These are phyloP conservation scores for Coboldia fuscipes DNA, from an alignment of 1,140 invertebrate species.

Conservation along the genomic window DNA sequence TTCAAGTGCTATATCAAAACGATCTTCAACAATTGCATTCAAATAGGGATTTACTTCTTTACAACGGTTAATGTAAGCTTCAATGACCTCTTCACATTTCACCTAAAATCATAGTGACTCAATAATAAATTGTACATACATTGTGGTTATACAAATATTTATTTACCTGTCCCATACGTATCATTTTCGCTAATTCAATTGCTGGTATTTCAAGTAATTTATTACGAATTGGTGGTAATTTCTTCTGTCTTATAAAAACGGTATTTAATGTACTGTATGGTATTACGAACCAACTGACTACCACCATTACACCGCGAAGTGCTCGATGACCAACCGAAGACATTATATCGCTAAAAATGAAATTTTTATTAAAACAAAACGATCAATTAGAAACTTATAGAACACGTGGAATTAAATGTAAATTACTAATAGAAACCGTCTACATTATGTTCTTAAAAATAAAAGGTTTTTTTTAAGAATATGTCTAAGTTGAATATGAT, in stretches of 20 bases:
- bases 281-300: constrained; percentile 22
- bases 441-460: too few species aligned
- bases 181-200: constrained; percentile 31
- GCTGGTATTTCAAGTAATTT: constrained; percentile 33
- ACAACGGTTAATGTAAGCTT: constrained; percentile 38
- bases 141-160: constrained; percentile 6
- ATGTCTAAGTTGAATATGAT: too few species aligned
- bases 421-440: too few species aligned
- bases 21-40: constrained; percentile 42
- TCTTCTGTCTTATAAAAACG: constrained; percentile 35
- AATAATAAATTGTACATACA: neutral
- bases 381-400: too few species aligned
- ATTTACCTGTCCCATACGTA: constrained; percentile 34
- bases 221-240: constrained; percentile 31
- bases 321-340: too few species aligned
- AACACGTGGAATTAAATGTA: too few species aligned
- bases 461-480: too few species aligned
- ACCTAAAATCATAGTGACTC: constrained; percentile 18
- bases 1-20: constrained; percentile 35
- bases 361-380: too few species aligned
- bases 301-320: constrained; percentile 21
- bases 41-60: constrained; percentile 40
- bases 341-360: too few species aligned
- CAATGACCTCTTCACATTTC: constrained; percentile 33
- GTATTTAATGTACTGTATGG: constrained; percentile 27